Evolutionary conservation across 2,797 vertebrate genomes (phyloP).

Genomic region (Galago senegalensis): DNA sequence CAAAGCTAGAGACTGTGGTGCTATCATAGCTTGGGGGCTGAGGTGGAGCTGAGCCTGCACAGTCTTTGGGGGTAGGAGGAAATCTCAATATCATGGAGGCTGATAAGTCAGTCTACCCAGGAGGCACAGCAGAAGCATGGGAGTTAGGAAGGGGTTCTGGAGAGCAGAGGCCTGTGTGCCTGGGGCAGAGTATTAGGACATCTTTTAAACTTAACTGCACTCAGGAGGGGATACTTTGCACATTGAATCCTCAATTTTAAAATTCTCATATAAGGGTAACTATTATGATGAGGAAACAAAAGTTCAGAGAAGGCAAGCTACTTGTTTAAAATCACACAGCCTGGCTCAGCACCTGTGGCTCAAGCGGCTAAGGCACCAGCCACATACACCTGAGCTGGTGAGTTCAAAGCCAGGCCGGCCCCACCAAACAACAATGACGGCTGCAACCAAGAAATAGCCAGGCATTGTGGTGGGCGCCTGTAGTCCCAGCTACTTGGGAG

Average conservation of each 20-base stretch:
- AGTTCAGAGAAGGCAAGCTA: slow-evolving; percentile 8
- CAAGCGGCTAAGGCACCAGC: too few species aligned
- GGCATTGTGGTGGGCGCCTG: too few species aligned
- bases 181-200: background rate
- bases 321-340: background rate
- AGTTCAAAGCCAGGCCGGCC: too few species aligned
- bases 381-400: too few species aligned
- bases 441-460: too few species aligned
- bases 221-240: background rate
- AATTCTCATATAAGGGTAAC: background rate
- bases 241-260: background rate
- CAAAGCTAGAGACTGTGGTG: too few species aligned
- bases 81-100: background rate
- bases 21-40: background rate
- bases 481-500: too few species aligned
- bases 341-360: too few species aligned
- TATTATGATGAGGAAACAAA: background rate
- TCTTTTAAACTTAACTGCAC: background rate
- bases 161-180: fast-evolving
- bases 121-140: background rate
- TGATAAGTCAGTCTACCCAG: background rate
- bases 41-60: background rate
- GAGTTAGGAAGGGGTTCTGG: background rate
- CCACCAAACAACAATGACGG: too few species aligned
- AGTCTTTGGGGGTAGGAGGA: background rate